Conservation (phyloP, 1,140 invertebrate species). For the Euglossa dilemma region DNA sequence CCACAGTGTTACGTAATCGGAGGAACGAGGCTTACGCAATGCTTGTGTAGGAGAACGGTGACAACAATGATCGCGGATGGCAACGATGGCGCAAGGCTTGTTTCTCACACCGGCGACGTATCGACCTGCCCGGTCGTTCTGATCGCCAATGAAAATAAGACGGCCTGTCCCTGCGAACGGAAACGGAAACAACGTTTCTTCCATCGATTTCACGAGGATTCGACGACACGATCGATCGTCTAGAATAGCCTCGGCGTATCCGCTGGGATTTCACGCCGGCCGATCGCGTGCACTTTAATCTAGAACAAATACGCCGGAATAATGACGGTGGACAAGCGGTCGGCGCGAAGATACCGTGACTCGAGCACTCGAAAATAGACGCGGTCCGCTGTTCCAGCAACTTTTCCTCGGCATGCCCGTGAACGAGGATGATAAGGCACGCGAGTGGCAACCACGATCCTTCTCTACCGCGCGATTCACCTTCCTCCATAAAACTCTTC, state of each 20-base stretch:
- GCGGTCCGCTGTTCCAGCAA: constrained; percentile 31
- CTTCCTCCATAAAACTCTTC: not conserved
- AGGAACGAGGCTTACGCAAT: constrained; percentile 47
- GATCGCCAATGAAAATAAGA: constrained; percentile 40
- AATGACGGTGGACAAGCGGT: not conserved
- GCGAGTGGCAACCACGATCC: not conserved
- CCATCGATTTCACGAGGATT: constrained; percentile 12
- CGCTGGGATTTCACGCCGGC: not conserved
- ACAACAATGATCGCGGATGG: constrained; percentile 34
- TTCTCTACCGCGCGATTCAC: constrained; percentile 11
- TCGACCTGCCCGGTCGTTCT: not conserved
- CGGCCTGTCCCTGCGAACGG: not conserved
- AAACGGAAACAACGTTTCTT: not conserved
- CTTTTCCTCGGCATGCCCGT: constrained; percentile 13
- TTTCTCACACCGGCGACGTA: constrained; percentile 30
- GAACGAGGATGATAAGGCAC: constrained; percentile 24
- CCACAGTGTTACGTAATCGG: constrained; percentile 51
- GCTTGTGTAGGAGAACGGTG: constrained; percentile 7
- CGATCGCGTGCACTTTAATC: constrained; percentile 7
- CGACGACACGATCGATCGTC: not conserved
- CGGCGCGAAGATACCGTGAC: constrained; percentile 3
- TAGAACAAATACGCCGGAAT: not conserved
- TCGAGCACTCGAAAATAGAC: constrained; percentile 55
- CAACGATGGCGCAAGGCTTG: constrained; percentile 24
- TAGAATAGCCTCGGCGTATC: not conserved